Evolutionary conservation across 1,140 invertebrate species (phyloP).

Genomic region (Sminthurinus signatus): DNA sequence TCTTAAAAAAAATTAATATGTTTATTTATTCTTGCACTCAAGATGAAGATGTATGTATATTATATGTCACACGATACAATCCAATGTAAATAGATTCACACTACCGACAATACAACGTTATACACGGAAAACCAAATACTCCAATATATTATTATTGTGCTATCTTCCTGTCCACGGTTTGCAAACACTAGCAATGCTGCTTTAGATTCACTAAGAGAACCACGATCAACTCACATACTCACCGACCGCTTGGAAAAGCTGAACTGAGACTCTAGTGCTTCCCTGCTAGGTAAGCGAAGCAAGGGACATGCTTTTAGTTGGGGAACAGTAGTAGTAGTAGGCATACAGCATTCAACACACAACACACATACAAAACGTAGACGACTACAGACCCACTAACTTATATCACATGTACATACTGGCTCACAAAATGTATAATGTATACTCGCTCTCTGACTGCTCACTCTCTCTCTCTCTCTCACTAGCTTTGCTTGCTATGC

Average conservation of each 20-base stretch:
- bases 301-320: background rate
- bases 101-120: no score
- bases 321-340: background rate
- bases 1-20: no score
- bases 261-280: constrained; percentile 4
- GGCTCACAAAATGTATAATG: background rate
- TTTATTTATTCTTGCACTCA: no score
- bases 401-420: background rate
- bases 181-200: background rate
- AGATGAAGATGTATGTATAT: no score
- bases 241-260: constrained; percentile 5
- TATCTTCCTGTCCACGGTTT: constrained; percentile 4
- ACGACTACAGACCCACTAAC: background rate
- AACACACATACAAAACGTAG: background rate
- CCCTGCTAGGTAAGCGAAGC: constrained; percentile 9
- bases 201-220: background rate
- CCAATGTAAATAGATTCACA: no score
- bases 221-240: constrained; percentile 1
- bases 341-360: background rate
- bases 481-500: no score
- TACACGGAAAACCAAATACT: no score
- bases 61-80: no score
- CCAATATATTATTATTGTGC: background rate
- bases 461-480: no score
- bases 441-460: background rate